phyloP scores from a whole-genome alignment of 2,113 vertebrate species.

The Cheirogaleus medius region DNA sequence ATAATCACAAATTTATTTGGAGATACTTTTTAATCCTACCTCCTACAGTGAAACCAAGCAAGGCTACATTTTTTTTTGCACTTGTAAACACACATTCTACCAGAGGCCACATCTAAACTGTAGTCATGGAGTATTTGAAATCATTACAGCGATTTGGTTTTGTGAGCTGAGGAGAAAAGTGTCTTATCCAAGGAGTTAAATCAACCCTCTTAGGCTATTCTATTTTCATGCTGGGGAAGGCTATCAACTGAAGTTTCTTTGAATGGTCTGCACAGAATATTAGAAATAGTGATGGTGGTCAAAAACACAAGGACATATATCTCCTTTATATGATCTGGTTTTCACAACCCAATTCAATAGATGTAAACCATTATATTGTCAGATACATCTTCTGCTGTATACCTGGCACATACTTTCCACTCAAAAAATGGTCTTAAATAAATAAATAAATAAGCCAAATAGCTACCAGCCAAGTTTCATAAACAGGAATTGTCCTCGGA shows the following conservation, averaged over 20 bases:
- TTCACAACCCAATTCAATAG: not conserved
- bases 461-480: not conserved
- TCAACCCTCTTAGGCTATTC: not conserved
- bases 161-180: not conserved
- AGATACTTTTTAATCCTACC: not conserved
- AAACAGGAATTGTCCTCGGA: not conserved
- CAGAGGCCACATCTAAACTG: not conserved
- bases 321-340: not conserved
- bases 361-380: not conserved
- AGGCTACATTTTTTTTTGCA: not conserved
- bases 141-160: conserved; percentile 24
- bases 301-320: not conserved
- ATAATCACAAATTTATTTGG: not conserved
- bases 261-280: not conserved
- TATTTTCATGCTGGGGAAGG: not conserved
- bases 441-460: not conserved
- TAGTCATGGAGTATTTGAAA: conserved; percentile 23
- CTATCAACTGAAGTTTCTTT: not conserved
- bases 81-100: not conserved
- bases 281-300: not conserved
- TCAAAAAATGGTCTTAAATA: not conserved
- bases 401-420: not conserved
- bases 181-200: not conserved
- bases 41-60: not conserved
- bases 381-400: not conserved